Base-by-base conservation (phyloP, 2,113 vertebrate species). In the Charadrius vociferus region DNA sequence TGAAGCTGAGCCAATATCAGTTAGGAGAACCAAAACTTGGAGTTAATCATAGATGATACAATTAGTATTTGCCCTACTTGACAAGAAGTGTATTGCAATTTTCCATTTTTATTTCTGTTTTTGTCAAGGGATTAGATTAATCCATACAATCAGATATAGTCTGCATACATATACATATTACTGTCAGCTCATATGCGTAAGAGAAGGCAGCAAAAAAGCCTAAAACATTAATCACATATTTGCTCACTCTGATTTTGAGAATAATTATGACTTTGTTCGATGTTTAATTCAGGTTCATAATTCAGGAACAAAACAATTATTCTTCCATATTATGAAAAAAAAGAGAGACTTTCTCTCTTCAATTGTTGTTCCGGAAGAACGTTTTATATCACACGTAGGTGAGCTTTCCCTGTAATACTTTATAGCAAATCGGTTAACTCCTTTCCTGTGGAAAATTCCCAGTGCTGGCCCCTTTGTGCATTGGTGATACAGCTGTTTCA, bases 271-370 rank as follows among this genome's bases (percentile, higher is more conserved):
- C 75, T 84, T 91, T 74, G 23, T 49, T 74, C 85, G 45, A 30
- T 75, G 34, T 72, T 91, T 68, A 86, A 59, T 92, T 65, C 29
- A 55, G 36, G 49, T 41, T 71, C 41, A 36, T 45, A 61, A 24
- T 77, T 86, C 55, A 61, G 52, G 47, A 78, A 43, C 13, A 39
- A 59, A 58, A 5, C n/a, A 37, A 3, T 73, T 88, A 49, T 75
- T 78, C 22, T 52, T 65, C 26, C 20, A 13, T 24, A 36, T 27
- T 30, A 78, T 15, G 1, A 30, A 37, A 50, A 52, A 50, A 22
- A 19, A 8, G 4, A 15, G 0, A 34, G 1, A 19, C 3, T 49
- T 73, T 5, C 3, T 43, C 8, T 49, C 7, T 29, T 75, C 41
- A 43, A 0, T 49, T 89, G 6, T 56, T 81, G 12, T 61, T 74